Conservation (phyloP, 2,113 vertebrate species). For the Propithecus coquereli region DNA sequence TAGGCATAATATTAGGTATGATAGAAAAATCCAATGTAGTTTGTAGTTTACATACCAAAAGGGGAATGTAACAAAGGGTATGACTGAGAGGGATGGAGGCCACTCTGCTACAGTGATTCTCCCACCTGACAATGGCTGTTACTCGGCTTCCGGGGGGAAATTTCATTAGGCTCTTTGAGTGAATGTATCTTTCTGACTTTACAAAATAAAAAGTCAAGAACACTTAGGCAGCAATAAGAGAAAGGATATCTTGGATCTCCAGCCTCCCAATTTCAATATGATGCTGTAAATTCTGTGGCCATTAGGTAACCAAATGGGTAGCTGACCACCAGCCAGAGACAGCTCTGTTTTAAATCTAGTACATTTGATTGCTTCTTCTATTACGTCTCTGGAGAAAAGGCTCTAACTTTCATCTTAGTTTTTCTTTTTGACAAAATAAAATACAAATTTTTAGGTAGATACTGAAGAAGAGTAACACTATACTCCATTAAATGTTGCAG, state of each 20-base stretch:
- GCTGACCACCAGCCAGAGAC: neutral
- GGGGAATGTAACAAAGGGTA: neutral
- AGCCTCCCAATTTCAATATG: slow-evolving; percentile 20
- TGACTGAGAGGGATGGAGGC: neutral
- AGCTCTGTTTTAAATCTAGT: slow-evolving; percentile 7
- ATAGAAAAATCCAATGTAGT: neutral
- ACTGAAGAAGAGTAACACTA: neutral
- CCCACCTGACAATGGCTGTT: neutral
- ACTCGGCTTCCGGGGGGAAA: neutral
- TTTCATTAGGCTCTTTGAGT: neutral
- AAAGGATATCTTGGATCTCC: neutral
- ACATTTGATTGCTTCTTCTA: neutral
- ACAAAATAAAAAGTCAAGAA: slow-evolving; percentile 22
- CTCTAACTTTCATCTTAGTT: slow-evolving; percentile 1
- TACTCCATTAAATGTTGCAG: slow-evolving; percentile 1
- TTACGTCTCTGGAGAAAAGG: slow-evolving; percentile 27
- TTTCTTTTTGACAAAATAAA: slow-evolving; percentile 2
- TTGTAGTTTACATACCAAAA: slow-evolving; percentile 18
- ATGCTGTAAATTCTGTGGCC: neutral
- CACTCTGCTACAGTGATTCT: neutral
- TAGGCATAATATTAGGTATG: neutral
- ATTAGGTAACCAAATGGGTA: neutral
- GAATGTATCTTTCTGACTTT: neutral
- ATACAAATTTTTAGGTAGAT: neutral
- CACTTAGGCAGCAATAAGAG: neutral